phyloP scores from a whole-genome alignment of 2,797 vertebrate species.

The Glyptemys insculpta region DNA sequence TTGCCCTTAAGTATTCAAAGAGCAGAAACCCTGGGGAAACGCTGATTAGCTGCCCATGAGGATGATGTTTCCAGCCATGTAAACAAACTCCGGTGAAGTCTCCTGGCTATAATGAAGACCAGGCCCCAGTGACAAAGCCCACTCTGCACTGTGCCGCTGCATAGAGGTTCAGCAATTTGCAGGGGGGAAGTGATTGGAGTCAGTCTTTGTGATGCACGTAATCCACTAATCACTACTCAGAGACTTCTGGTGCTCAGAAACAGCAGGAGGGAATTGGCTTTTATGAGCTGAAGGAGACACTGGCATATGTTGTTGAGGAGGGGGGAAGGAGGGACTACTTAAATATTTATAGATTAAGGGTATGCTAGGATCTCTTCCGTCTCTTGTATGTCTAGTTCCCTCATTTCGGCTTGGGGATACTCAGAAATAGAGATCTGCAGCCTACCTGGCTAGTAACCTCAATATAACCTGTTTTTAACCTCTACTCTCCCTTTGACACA shows the following conservation, averaged over 20 bases:
- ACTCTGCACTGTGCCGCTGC: constrained; percentile 77
- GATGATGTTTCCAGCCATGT: constrained; percentile 71
- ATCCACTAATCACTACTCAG: constrained; percentile 80
- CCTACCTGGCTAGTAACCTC: background rate
- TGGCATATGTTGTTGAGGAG: constrained; percentile 72
- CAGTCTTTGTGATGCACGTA: constrained; percentile 79
- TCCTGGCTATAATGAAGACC: constrained; percentile 76
- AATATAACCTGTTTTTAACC: background rate
- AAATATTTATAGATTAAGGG: constrained; percentile 77
- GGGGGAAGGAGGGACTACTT: constrained; percentile 58
- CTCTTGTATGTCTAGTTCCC: constrained; percentile 39
- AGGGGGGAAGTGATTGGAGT: constrained; percentile 81
- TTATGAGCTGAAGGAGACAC: constrained; percentile 73
- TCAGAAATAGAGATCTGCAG: background rate
- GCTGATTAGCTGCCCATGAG: constrained; percentile 79
- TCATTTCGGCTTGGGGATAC: background rate
- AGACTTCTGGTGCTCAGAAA: constrained; percentile 71
- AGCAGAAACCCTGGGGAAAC: constrained; percentile 80
- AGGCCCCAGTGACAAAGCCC: constrained; percentile 63
- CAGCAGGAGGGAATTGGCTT: constrained; percentile 74
- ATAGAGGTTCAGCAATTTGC: constrained; percentile 81
- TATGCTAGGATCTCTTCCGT: constrained; percentile 55
- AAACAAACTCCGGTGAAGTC: constrained; percentile 79
- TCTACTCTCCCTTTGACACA: background rate
- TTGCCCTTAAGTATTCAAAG: constrained; percentile 83